These are phyloP conservation scores for Cataglyphis hispanica DNA, from an alignment of 1,140 invertebrate species.

Conservation along the genomic window DNA sequence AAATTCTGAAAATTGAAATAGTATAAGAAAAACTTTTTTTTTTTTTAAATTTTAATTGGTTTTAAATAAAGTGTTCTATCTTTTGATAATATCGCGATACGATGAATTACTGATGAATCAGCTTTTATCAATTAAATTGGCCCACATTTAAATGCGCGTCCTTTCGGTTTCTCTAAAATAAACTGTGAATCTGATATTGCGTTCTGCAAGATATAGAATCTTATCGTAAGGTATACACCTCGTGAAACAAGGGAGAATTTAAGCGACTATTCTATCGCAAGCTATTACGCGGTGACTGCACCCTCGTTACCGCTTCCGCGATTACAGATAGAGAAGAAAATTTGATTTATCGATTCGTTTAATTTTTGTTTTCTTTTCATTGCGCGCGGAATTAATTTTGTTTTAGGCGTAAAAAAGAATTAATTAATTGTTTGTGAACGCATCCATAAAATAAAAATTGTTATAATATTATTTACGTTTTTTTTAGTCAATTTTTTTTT, in stretches of 20 bases:
- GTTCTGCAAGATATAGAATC: conserved; percentile 47
- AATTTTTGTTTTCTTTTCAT: conserved; percentile 49
- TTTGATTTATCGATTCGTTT: conserved; percentile 65
- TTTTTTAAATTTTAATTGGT: background rate
- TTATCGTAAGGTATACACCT: conserved; percentile 72
- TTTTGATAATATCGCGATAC: background rate
- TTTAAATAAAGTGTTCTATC: background rate
- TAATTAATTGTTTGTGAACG: conserved; percentile 20
- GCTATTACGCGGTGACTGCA: conserved; percentile 69
- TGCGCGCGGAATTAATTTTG: conserved; percentile 1
- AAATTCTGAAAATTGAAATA: background rate
- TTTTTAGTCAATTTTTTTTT: conserved; percentile 5
- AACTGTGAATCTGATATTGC: conserved; percentile 64
- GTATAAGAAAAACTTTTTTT: background rate
- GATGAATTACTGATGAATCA: conserved; percentile 24
- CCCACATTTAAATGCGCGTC: conserved; percentile 51
- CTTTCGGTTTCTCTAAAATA: conserved; percentile 16
- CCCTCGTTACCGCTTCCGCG: conserved; percentile 52
- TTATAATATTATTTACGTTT: background rate
- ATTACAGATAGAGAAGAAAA: conserved; percentile 60
- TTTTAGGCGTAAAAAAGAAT: conserved; percentile 18
- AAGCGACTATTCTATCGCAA: conserved; percentile 65
- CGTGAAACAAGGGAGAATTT: conserved; percentile 67
- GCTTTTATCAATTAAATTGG: conserved; percentile 63
- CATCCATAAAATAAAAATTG: background rate